Evolutionary conservation across 2,113 vertebrate species (phyloP), one percentile per base, ranked within the genome.

Genomic region (Sclerurus mexicanus): DNA sequence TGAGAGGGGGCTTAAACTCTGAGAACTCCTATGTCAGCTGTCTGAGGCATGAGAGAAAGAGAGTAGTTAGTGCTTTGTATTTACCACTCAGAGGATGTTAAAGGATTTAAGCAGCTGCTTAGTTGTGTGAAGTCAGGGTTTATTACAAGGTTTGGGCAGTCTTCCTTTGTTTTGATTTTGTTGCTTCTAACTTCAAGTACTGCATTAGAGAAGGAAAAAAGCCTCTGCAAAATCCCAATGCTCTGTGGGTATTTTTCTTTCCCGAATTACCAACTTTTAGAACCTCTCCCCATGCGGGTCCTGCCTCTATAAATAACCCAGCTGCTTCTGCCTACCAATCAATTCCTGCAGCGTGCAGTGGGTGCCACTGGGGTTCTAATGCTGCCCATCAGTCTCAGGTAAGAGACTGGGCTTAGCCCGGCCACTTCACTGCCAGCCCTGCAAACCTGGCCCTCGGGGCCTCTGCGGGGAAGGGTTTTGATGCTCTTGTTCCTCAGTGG

Each of bases 71-170:
- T 55, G 56, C 60, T 91, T 85, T 64, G 21, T 62, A 2, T 89
- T 77, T 75, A 28, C 23, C 10, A 9, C 40, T 52, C 40, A 59
- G 49, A 63, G 84, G 79, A 19, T 40, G 55, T 7, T 46, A 24
- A 56, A 71, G 33, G 16, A 55, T 52, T 90, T 86, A 84, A 84
- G 72, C 33, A 80, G 64, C 50, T 96, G 79, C 42, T 71, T 33
- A 55, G 27, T 50, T 69, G 12, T 47, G 30, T 73, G 18, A 94
- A 80, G 31, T 72, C 37, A 40, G 35, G 76, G 27, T 55, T 90
- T 81, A 12, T 84, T 68, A 9, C 17, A 58, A 67, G 24, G n/a
- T 58, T 76, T 87, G 66, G 28, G 9, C 47, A 72, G 27, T 39
- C 9, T 24, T 74, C 3, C 7, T 31, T 63, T 78, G 40, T 62